Base-by-base conservation (phyloP, 2,113 vertebrate species). In the Cyanoliseus patagonus region DNA sequence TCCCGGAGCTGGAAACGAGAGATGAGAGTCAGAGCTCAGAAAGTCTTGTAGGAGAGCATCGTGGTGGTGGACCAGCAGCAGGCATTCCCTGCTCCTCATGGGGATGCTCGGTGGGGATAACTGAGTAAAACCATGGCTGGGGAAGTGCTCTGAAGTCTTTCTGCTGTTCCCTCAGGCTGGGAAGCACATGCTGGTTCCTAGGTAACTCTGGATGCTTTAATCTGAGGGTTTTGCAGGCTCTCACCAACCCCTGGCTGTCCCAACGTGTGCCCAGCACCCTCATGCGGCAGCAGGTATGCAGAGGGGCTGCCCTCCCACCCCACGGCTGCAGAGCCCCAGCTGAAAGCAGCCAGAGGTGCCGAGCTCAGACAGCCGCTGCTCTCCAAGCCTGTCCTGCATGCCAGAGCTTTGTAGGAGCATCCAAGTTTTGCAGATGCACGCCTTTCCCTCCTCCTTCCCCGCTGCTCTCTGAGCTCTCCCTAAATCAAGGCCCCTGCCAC, bases 1-100 rank as follows among this genome's bases (percentile, higher is more conserved):
- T 98, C 72, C 99, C 99, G 0, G 99, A 99, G 96, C 99, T 99
- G 85, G 14, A 97, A 69, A 55, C 0, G 17, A 92, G 74, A 91
- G 59, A 67, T 2, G 37, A 74, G 37, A 75, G 25, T 63, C 69
- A 88, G 73, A 57, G 75, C 51, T 72, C 24, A 33, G 67, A 39
- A 74, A 39, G 44, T 42, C 3, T 42, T 23, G 13, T 7, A 28
- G 69, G 20, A 53, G 73, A 35, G 33, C 3, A 0, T 2, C 0
- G 2, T 0, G 4, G 33, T 18, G 44, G 9, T 59, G 46, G 25
- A 72, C 20, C 19, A 27, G 78, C 77, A n/a, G 79, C 49, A 2
- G n/a, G 15, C 5, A 3, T 3, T 15, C 20, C 52, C 0, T 0
- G 42, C 24, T 37, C 49, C 0, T 0, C 47, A 12, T 1, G 1